Conservation (phyloP, 1,140 invertebrate species). For the Bombus pyrosoma region DNA sequence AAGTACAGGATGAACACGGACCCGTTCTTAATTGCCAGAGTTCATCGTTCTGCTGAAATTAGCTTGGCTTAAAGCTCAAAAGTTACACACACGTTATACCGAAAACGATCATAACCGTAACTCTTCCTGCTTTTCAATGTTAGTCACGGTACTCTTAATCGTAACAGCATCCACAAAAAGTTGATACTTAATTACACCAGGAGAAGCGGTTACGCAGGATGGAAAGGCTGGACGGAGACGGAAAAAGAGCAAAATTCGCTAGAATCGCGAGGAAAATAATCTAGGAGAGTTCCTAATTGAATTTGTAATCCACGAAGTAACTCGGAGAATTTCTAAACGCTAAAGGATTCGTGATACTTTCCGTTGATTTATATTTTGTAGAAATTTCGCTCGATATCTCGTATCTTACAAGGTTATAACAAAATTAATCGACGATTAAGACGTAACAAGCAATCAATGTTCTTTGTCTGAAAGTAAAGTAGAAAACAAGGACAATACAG, state of each 20-base stretch:
- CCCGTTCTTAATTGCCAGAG: constrained; percentile 5
- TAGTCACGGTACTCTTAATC: background rate
- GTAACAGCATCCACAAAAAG: background rate
- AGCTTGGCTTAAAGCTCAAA: background rate
- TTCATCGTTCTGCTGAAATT: background rate
- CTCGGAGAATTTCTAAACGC: too few relatives aligned
- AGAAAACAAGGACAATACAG: too few relatives aligned
- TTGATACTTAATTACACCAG: background rate
- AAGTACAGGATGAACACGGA: background rate
- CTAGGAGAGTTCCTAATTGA: background rate
- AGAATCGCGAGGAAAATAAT: background rate
- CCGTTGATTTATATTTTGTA: too few relatives aligned
- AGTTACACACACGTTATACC: background rate
- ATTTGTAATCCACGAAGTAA: too few relatives aligned
- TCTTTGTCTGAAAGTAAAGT: too few relatives aligned
- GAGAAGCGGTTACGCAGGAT: background rate
- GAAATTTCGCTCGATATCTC: too few relatives aligned
- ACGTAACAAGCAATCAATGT: too few relatives aligned
- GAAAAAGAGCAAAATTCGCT: background rate
- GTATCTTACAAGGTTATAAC: too few relatives aligned
- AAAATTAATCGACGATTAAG: too few relatives aligned
- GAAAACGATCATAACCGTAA: background rate
- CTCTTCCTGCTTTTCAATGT: background rate
- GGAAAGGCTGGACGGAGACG: background rate
- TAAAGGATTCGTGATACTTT: too few relatives aligned